Percentiles rank a stretch among this genome's conserved stretches.
phyloP scores from a whole-genome alignment of 2,797 vertebrate species.

The Pelobates cultripes region DNA sequence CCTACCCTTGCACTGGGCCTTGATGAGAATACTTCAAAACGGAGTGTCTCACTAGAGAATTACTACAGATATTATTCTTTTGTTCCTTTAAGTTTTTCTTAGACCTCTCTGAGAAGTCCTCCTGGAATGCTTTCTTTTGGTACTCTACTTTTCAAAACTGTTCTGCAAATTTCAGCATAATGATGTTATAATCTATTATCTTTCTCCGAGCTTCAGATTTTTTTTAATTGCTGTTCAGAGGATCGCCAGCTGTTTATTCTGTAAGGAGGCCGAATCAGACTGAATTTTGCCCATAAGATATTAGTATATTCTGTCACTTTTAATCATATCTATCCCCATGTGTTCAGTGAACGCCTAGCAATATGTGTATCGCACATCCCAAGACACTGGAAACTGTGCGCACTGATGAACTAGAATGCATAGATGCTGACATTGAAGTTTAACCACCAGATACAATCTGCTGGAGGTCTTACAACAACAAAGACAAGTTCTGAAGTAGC shows the following conservation, averaged over 20 bases:
- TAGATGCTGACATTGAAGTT: slow-evolving; percentile 34
- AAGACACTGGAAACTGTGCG: slow-evolving; percentile 22
- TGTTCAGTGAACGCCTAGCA: slow-evolving; percentile 31
- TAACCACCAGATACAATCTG: slow-evolving; percentile 30
- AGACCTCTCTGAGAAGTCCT: too few species aligned
- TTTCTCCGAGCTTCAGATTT: slow-evolving; percentile 21
- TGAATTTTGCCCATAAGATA: slow-evolving; percentile 51
- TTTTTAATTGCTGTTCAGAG: slow-evolving; percentile 42
- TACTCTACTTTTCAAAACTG: slow-evolving; percentile 10
- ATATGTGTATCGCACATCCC: slow-evolving; percentile 47
- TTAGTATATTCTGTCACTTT: slow-evolving; percentile 55
- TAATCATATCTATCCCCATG: slow-evolving; percentile 40
- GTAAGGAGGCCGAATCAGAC: slow-evolving; percentile 23
- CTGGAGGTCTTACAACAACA: slow-evolving; percentile 10
- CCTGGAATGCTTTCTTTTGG: too few species aligned
- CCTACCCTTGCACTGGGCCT: too few species aligned
- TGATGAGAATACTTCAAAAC: too few species aligned
- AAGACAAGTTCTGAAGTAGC: slow-evolving; percentile 21
- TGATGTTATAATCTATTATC: slow-evolving; percentile 29
- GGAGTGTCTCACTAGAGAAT: too few species aligned
- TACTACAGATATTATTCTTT: too few species aligned
- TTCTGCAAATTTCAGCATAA: slow-evolving; percentile 31
- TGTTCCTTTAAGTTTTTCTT: too few species aligned
- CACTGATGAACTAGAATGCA: slow-evolving; percentile 17
- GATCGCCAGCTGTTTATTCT: slow-evolving; percentile 50